A percentile compares a stretch with the other conserved stretches of the same genome.
These are phyloP conservation scores for Scophthalmus maximus DNA, from an alignment of 2,113 vertebrate species.

Conservation along the genomic window DNA sequence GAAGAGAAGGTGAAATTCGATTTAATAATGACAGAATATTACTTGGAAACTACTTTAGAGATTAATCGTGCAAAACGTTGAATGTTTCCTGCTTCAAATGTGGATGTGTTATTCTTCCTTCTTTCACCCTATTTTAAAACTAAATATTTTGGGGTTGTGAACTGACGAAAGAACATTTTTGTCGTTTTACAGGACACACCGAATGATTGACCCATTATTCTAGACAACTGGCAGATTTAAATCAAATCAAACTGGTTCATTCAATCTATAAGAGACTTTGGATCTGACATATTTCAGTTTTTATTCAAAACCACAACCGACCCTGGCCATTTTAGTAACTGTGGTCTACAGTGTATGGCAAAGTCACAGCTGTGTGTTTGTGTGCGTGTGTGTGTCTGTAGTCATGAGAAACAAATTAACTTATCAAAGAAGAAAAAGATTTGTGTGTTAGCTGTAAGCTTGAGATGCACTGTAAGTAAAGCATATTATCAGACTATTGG, in stretches of 20 bases:
- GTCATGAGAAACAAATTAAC: too few species aligned
- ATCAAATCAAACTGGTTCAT: not conserved
- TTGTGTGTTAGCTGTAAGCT: too few species aligned
- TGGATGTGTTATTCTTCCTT: not conserved
- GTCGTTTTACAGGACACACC: not conserved
- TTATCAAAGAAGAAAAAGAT: too few species aligned
- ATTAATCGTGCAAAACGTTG: too few species aligned
- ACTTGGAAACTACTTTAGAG: too few species aligned
- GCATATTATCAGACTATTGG: too few species aligned
- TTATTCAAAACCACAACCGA: slow-evolving; percentile 1
- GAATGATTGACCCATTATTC: not conserved
- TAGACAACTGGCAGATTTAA: not conserved
- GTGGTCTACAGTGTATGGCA: not conserved
- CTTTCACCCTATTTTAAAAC: not conserved
- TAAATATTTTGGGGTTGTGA: not conserved
- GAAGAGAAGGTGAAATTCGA: too few species aligned
- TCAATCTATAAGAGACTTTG: not conserved
- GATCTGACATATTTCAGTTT: slow-evolving; percentile 7
- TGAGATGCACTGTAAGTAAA: too few species aligned
- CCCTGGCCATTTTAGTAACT: not conserved
- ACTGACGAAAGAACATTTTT: not conserved
- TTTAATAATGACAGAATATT: too few species aligned
- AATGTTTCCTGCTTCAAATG: not conserved
- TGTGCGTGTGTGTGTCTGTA: not conserved
- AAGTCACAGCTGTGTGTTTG: not conserved